phyloP scores from a whole-genome alignment of 2,888 invertebrate genomes.

The Macrophya annulata region DNA sequence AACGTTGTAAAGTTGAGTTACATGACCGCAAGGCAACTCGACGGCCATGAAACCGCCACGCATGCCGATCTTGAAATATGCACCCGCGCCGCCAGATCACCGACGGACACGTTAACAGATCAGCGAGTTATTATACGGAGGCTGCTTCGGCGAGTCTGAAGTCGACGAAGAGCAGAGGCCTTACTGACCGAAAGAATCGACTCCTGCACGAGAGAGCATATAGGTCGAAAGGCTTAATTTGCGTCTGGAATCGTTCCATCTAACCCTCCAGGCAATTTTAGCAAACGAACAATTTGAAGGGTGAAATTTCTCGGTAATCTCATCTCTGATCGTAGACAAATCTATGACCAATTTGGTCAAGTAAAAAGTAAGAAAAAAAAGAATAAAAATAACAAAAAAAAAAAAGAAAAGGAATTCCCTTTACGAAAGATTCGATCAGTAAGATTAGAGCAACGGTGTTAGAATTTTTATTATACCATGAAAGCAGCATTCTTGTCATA shows the following conservation, averaged over 20 bases:
- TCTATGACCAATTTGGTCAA: not conserved
- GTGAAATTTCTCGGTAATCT: not conserved
- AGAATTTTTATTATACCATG: not conserved
- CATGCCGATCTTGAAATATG: slow-evolving; percentile 79
- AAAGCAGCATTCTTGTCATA: not conserved
- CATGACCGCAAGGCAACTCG: slow-evolving; percentile 78
- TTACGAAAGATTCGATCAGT: not conserved
- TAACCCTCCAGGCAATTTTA: slow-evolving; percentile 13
- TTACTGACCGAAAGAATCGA: slow-evolving; percentile 40
- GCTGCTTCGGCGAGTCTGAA: slow-evolving; percentile 30
- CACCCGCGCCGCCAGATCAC: slow-evolving; percentile 74
- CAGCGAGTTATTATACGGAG: slow-evolving; percentile 50
- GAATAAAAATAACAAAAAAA: too few relatives aligned
- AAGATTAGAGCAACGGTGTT: not conserved
- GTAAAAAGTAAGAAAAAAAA: not conserved
- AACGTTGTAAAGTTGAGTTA: slow-evolving; percentile 77
- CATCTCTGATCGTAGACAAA: not conserved
- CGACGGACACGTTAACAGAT: slow-evolving; percentile 54
- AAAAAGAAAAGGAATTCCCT: not conserved
- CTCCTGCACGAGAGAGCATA: not conserved
- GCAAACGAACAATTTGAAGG: not conserved
- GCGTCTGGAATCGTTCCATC: slow-evolving; percentile 20
- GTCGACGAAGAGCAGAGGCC: slow-evolving; percentile 6
- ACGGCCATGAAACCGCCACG: slow-evolving; percentile 78
- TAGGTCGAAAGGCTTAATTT: slow-evolving; percentile 22